Percentiles rank a stretch among this genome's conserved stretches.
These are phyloP conservation scores for Zygothrica quintamaculata DNA, from an alignment of 2,888 invertebrate species.

Conservation along the genomic window DNA sequence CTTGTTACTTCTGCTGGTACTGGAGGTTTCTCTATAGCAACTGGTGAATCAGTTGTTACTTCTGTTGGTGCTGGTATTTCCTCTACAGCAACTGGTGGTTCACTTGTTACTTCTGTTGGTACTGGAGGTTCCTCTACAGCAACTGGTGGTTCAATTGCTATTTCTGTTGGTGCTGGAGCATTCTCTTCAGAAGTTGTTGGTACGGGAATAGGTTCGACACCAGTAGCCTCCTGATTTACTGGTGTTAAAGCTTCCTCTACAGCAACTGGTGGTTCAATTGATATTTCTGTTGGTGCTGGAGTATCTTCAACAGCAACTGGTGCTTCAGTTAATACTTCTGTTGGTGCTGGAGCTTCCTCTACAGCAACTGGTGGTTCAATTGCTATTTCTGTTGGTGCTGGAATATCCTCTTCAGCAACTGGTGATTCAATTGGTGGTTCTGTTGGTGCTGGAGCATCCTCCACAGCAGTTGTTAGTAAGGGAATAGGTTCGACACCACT, in stretches of 20 bases:
- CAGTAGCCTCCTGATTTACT: neutral
- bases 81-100: neutral
- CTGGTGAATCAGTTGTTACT: too few relatives aligned
- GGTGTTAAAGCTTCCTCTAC: neutral
- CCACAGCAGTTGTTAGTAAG: neutral
- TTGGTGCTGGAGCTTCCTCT: neutral
- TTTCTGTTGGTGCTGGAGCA: neutral
- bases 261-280: neutral
- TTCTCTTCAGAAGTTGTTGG: neutral
- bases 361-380: neutral
- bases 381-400: neutral
- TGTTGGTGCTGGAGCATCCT: neutral
- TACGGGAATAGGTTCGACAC: neutral
- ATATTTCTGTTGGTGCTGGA: neutral
- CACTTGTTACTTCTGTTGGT: neutral
- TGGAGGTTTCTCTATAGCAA: too few relatives aligned
- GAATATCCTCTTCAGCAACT: neutral
- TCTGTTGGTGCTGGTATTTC: constrained; percentile 4
- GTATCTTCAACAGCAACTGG: too few relatives aligned
- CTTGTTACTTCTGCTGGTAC: too few relatives aligned
- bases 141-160: neutral
- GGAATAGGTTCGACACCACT: neutral
- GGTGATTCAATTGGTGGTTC: constrained; percentile 1
- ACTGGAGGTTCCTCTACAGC: neutral
- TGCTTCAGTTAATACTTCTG: neutral